Percentiles rank a stretch among this genome's conserved stretches.
These are phyloP conservation scores for Blastobasis adustella DNA, from an alignment of 2,888 invertebrate species.

Conservation along the genomic window DNA sequence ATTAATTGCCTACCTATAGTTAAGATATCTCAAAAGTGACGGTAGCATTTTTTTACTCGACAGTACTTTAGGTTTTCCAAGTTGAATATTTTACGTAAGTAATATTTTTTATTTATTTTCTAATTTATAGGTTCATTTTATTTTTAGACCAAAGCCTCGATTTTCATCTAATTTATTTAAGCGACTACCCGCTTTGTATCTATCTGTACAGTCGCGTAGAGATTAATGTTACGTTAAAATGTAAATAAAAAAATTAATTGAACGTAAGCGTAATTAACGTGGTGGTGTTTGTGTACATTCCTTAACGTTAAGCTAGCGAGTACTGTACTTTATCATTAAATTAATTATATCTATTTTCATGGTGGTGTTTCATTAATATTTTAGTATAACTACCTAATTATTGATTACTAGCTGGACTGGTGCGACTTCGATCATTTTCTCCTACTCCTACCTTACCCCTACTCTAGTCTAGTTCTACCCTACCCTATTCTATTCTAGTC, in stretches of 20 bases:
- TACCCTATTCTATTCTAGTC: too few relatives aligned
- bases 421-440: too few relatives aligned
- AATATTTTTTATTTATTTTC: constrained; percentile 31
- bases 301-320: constrained; percentile 35
- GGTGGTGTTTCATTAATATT: constrained; percentile 27
- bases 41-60: too few relatives aligned
- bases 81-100: constrained; percentile 13
- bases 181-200: too few relatives aligned
- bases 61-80: not conserved
- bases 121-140: constrained; percentile 21
- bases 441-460: too few relatives aligned
- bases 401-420: too few relatives aligned
- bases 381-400: too few relatives aligned
- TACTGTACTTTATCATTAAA: constrained; percentile 56
- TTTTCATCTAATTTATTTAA: constrained; percentile 39
- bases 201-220: not conserved
- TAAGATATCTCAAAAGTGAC: too few relatives aligned
- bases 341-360: constrained; percentile 67
- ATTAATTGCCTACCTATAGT: too few relatives aligned
- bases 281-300: constrained; percentile 46
- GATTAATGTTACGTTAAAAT: constrained; percentile 1
- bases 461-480: too few relatives aligned
- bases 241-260: constrained; percentile 20
- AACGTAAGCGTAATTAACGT: constrained; percentile 27
- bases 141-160: constrained; percentile 54